Evolutionary conservation across 2,113 vertebrate species (phyloP).

Genomic region (Salminus brasiliensis): DNA sequence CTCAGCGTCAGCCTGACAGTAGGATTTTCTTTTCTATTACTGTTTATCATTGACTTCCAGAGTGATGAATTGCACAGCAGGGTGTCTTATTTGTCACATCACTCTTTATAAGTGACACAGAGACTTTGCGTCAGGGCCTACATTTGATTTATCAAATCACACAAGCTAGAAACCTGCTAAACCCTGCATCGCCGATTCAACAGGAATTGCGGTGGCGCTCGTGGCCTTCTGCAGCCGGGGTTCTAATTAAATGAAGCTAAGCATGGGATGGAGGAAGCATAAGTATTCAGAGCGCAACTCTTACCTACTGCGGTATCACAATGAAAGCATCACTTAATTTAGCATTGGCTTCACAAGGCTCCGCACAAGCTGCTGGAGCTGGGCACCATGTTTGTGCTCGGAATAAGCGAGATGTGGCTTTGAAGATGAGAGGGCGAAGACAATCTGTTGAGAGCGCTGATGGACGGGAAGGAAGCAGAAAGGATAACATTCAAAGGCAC

Average conservation of each 20-base stretch:
- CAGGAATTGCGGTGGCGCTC: not conserved
- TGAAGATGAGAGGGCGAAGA: constrained; percentile 48
- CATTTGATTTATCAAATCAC: constrained; percentile 56
- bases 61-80: constrained; percentile 60
- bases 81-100: constrained; percentile 62
- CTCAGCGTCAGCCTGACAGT: constrained; percentile 51
- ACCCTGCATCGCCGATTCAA: constrained; percentile 41
- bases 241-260: constrained; percentile 52
- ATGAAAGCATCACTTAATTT: constrained; percentile 67
- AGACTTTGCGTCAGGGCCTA: constrained; percentile 37
- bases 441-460: constrained; percentile 7
- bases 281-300: constrained; percentile 59
- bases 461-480: constrained; percentile 42
- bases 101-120: constrained; percentile 61
- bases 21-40: constrained; percentile 52
- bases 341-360: constrained; percentile 60
- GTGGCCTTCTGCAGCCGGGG: constrained; percentile 10
- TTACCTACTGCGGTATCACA: constrained; percentile 62
- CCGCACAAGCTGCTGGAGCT: constrained; percentile 61
- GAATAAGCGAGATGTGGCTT: constrained; percentile 60
- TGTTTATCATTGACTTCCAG: constrained; percentile 67
- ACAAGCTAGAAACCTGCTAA: constrained; percentile 21
- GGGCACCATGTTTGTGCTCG: constrained; percentile 49
- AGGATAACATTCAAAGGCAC: not conserved
- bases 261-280: not conserved